Percentiles rank a stretch among this genome's conserved stretches.
phyloP scores from a whole-genome alignment of 2,797 vertebrate species.

The Pangasius djambal region DNA sequence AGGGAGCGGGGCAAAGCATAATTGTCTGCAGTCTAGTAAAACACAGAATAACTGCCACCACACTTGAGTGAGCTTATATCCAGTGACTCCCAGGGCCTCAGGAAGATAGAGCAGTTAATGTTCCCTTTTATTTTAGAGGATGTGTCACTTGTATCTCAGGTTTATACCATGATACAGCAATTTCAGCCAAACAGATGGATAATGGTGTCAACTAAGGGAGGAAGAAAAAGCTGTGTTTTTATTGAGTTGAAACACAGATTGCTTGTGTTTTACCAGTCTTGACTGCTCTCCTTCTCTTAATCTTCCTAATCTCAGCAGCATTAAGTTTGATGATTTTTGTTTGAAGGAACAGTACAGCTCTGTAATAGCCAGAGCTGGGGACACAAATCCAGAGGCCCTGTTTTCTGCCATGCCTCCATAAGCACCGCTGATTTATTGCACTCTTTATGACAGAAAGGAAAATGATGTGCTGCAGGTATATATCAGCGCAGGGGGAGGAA shows the following conservation, averaged over 20 bases:
- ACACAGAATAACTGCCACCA: conserved; percentile 99
- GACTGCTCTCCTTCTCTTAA: conserved; percentile 94
- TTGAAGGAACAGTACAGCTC: conserved; percentile 99
- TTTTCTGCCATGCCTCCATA: conserved; percentile 90
- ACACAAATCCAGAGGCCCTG: conserved; percentile 92
- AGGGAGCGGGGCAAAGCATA: conserved; percentile 99
- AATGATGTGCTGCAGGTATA: conserved; percentile 99
- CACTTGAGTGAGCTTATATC: conserved; percentile 99
- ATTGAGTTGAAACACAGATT: conserved; percentile 96
- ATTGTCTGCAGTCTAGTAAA: conserved; percentile 99
- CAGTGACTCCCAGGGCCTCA: conserved; percentile 99
- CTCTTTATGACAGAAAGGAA: conserved; percentile 99
- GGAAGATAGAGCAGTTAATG: conserved; percentile 99
- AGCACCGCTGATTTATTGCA: conserved; percentile 99
- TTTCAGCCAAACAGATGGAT: conserved; percentile 99
- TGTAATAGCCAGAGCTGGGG: conserved; percentile 99
- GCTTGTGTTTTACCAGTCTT: conserved; percentile 89
- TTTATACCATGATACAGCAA: conserved; percentile 99
- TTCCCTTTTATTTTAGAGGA: conserved; percentile 99
- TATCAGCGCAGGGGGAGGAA: conserved; percentile 99
- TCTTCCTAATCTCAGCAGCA: conserved; percentile 98
- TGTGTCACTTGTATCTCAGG: conserved; percentile 99
- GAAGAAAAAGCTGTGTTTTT: conserved; percentile 89
- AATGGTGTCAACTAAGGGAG: conserved; percentile 92
- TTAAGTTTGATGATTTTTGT: conserved; percentile 99